A percentile compares a stretch with the other conserved stretches of the same genome.
phyloP scores from a whole-genome alignment of 2,888 invertebrate species.

The Eupithecia subfuscata region DNA sequence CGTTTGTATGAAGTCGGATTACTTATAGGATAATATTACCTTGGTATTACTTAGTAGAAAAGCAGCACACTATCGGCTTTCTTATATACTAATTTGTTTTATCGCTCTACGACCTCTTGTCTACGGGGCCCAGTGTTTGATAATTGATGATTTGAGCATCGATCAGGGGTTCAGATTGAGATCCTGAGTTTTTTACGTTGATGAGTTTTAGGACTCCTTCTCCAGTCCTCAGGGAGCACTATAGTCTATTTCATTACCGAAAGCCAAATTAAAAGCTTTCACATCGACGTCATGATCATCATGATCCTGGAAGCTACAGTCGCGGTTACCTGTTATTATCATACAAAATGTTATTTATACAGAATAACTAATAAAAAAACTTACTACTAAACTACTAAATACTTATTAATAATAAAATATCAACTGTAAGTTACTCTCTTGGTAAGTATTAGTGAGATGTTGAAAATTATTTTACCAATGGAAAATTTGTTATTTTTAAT shows the following conservation, averaged over 20 bases:
- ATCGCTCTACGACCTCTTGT: slow-evolving; percentile 46
- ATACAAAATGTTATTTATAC: too few species aligned
- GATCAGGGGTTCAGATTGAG: slow-evolving; percentile 37
- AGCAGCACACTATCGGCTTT: background rate
- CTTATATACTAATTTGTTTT: background rate
- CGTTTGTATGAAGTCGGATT: too few species aligned
- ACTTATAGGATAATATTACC: too few species aligned
- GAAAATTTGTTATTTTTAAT: too few species aligned
- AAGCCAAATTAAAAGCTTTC: background rate
- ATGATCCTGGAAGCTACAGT: background rate
- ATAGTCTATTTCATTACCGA: background rate
- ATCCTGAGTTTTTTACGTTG: slow-evolving; percentile 14
- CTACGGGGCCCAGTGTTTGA: slow-evolving; percentile 43
- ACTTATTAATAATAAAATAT: background rate
- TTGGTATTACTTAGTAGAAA: too few species aligned
- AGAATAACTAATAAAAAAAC: background rate
- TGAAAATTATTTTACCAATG: too few species aligned
- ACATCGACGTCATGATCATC: background rate
- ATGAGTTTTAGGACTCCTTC: slow-evolving; percentile 2
- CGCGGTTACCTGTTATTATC: background rate
- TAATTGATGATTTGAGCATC: slow-evolving; percentile 61
- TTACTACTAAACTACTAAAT: too few species aligned
- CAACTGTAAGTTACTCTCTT: too few species aligned
- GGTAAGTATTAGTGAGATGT: too few species aligned
- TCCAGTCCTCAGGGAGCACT: background rate